Percentiles rank a stretch among this genome's conserved stretches.
These are phyloP conservation scores for Dasysyrphus tricinctus DNA, from an alignment of 2,888 invertebrate genomes.

Conservation along the genomic window DNA sequence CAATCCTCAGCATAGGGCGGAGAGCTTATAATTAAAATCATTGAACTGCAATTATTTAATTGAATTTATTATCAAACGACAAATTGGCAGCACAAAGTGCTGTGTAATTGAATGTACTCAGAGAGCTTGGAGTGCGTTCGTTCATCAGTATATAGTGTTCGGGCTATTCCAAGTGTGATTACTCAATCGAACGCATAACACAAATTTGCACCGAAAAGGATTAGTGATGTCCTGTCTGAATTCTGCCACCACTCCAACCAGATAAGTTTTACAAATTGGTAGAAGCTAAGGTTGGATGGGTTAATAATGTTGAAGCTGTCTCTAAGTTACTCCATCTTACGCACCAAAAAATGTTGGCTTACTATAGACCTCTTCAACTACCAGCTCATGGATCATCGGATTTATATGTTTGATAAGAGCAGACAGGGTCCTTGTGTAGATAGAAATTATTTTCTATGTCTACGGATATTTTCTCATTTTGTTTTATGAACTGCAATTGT, in stretches of 20 bases:
- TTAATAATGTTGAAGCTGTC: not conserved
- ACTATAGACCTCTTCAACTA: not conserved
- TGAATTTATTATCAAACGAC: conserved; percentile 75
- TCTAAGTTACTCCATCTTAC: not conserved
- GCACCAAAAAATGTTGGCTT: conserved; percentile 12
- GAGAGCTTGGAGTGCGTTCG: conserved; percentile 17
- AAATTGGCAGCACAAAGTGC: conserved; percentile 53
- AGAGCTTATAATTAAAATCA: conserved; percentile 76
- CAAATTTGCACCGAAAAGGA: conserved; percentile 59
- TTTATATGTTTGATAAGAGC: not conserved
- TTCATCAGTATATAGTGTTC: not conserved
- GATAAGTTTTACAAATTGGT: conserved; percentile 26
- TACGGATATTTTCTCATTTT: not conserved
- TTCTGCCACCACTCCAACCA: not conserved
- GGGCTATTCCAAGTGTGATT: conserved; percentile 67
- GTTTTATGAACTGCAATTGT: not conserved
- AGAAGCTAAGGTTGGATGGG: not conserved
- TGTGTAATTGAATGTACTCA: conserved; percentile 67
- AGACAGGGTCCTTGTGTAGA: not conserved
- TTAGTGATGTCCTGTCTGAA: conserved; percentile 35
- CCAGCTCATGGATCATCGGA: not conserved
- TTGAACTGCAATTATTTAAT: conserved; percentile 77
- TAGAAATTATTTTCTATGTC: not conserved
- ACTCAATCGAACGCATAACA: conserved; percentile 63
- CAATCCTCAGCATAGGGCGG: conserved; percentile 32